These are phyloP conservation scores for Anas platyrhynchos DNA, from an alignment of 2,113 vertebrate species.

Conservation along the genomic window DNA sequence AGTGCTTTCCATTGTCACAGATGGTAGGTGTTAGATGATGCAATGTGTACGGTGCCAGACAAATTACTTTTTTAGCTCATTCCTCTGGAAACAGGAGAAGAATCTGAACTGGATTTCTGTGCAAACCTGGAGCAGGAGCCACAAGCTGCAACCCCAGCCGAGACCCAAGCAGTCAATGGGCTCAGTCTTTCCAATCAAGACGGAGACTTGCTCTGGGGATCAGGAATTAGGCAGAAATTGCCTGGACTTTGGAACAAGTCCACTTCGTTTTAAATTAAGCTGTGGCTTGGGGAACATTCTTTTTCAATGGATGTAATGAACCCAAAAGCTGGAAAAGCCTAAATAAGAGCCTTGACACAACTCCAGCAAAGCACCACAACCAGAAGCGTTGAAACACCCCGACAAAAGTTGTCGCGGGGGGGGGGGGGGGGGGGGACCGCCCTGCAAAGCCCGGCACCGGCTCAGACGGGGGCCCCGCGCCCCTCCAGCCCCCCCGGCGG, in stretches of 20 bases:
- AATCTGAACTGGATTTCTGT: slow-evolving; percentile 63
- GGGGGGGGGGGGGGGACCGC: no score
- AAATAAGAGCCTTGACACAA: neutral
- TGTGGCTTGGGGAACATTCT: neutral
- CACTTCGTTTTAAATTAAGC: slow-evolving; percentile 37
- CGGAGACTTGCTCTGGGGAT: neutral
- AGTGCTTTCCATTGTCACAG: slow-evolving; percentile 63
- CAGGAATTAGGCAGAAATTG: neutral
- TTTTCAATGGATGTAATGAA: slow-evolving; percentile 24
- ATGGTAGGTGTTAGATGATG: slow-evolving; percentile 69
- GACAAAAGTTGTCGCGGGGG: neutral
- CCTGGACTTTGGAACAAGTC: slow-evolving; percentile 35
- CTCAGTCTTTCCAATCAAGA: neutral
- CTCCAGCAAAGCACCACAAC: neutral
- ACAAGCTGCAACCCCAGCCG: neutral
- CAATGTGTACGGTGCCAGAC: slow-evolving; percentile 47
- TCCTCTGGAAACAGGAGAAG: slow-evolving; percentile 43
- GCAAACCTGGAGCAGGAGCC: slow-evolving; percentile 28
- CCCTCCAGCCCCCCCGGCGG: neutral
- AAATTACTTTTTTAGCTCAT: slow-evolving; percentile 65
- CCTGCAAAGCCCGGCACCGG: neutral
- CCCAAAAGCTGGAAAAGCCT: slow-evolving; percentile 10
- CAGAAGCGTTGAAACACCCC: neutral
- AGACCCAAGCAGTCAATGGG: slow-evolving; percentile 1
- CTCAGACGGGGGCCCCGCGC: no score